Percentiles rank a stretch among this genome's conserved stretches.
Evolutionary conservation across 2,113 vertebrate species (phyloP).

Genomic region (Oncorhynchus kisutch): DNA sequence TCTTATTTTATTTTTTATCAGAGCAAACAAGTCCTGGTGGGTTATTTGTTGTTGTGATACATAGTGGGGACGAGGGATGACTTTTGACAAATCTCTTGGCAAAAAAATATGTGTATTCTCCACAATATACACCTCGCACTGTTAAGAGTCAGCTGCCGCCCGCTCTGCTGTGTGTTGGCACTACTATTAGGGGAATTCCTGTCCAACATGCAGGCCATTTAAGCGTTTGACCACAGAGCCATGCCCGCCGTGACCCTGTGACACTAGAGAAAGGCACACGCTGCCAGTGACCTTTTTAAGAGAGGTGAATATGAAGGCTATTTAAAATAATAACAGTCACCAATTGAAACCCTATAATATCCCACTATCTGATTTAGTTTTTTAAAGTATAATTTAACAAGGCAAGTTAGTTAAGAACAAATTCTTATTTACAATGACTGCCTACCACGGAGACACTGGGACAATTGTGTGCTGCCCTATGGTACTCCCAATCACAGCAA

Average conservation of each 20-base stretch:
- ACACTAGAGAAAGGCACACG: background rate
- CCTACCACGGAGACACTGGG: no score
- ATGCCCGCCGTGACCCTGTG: no score
- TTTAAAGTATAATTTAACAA: no score
- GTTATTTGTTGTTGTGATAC: conserved; percentile 22
- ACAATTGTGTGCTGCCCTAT: no score
- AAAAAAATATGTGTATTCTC: background rate
- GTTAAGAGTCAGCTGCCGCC: background rate
- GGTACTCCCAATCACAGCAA: no score
- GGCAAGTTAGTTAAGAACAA: no score
- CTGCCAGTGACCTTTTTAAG: background rate
- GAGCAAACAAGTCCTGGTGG: background rate
- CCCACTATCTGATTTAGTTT: background rate
- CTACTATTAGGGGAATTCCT: conserved; percentile 6
- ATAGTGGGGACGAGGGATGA: background rate
- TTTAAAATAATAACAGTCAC: no score
- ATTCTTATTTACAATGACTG: no score
- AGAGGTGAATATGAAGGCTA: no score
- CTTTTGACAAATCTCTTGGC: background rate
- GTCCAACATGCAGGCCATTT: background rate
- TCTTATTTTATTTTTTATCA: background rate
- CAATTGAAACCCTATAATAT: background rate
- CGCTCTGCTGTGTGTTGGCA: background rate
- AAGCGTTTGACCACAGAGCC: background rate
- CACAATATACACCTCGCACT: background rate